Evolutionary conservation across 1,140 invertebrate species (phyloP).

Genomic region (Anoplolepis gracilipes): DNA sequence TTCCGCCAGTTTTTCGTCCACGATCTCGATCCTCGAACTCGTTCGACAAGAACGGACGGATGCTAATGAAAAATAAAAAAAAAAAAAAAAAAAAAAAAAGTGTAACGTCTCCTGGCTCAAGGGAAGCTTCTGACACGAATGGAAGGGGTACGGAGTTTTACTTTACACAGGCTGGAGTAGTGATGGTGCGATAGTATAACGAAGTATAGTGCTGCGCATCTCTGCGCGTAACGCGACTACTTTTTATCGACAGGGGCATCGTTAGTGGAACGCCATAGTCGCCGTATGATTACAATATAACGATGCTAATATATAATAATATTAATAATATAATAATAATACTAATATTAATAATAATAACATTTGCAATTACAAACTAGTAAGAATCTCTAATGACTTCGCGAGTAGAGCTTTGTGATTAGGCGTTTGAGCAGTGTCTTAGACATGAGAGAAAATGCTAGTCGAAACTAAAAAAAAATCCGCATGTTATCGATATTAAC

Average conservation of each 20-base stretch:
- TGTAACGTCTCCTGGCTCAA: conserved; percentile 75
- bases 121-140: conserved; percentile 73
- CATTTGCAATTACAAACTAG: conserved; percentile 83
- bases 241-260: conserved; percentile 51
- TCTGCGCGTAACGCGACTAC: conserved; percentile 67
- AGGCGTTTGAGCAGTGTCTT: conserved; percentile 82
- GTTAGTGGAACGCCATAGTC: conserved; percentile 46
- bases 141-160: conserved; percentile 80
- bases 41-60: neutral
- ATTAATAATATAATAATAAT: conserved; percentile 51
- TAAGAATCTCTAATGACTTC: conserved; percentile 85
- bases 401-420: conserved; percentile 82
- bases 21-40: conserved; percentile 12
- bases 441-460: conserved; percentile 57
- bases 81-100: conserved; percentile 8
- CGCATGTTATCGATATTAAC: conserved; percentile 50
- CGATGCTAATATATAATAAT: conserved; percentile 50
- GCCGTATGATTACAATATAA: conserved; percentile 55
- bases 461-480: conserved; percentile 63
- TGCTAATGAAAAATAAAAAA: neutral
- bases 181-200: conserved; percentile 68
- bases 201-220: conserved; percentile 65
- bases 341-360: conserved; percentile 66
- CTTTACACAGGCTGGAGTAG: conserved; percentile 81
- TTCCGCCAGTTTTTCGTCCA: neutral